Conservation (phyloP, 2,797 vertebrate species). For the Varecia variegata region DNA sequence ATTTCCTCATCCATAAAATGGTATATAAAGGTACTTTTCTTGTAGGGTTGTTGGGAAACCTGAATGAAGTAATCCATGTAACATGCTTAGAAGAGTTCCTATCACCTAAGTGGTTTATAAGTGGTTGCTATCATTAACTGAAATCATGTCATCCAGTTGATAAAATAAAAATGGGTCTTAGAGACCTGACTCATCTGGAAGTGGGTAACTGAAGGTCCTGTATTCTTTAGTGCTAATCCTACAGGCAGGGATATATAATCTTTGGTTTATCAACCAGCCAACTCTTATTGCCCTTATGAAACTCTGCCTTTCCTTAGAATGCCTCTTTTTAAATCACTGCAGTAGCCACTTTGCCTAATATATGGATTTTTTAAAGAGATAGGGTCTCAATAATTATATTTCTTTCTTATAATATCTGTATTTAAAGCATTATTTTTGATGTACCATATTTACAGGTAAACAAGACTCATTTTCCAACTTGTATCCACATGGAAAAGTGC, state of each 20-base stretch:
- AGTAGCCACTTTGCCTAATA: neutral
- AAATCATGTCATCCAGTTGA: neutral
- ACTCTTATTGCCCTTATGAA: rapidly evolving
- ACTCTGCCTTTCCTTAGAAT: neutral
- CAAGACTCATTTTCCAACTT: constrained; percentile 7
- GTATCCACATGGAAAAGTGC: neutral
- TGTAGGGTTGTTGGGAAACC: neutral
- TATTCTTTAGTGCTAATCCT: neutral
- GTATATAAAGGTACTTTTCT: neutral
- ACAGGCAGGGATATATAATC: neutral
- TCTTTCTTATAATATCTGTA: neutral
- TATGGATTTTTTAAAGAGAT: neutral
- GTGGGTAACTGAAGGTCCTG: neutral
- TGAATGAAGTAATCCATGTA: neutral
- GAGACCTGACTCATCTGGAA: neutral
- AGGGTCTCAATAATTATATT: neutral
- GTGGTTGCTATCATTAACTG: neutral
- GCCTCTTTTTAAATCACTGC: neutral
- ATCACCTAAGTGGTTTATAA: neutral
- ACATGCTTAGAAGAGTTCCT: neutral
- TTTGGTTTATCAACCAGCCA: neutral
- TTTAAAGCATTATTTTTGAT: neutral
- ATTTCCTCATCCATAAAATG: neutral
- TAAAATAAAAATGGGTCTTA: neutral
- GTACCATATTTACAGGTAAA: neutral